Base-by-base conservation (phyloP, 2,113 vertebrate species). In the Perca schrenkii region DNA sequence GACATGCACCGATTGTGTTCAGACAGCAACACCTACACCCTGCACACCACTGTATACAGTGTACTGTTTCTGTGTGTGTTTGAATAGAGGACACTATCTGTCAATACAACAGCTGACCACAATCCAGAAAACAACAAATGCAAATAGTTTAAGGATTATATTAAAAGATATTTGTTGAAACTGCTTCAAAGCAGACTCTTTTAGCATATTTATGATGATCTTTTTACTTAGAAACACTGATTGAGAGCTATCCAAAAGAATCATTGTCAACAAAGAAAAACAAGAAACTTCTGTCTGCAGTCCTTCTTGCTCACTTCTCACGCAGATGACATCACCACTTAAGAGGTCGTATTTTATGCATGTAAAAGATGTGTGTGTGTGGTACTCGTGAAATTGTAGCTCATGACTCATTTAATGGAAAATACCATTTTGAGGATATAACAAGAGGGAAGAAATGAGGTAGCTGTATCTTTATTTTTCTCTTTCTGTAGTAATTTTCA, bases 1-100 rank as follows among this genome's bases (percentile, higher is more conserved):
- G 69, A 86, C 75, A 71, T 22, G 77, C 61, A 80, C 67, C 84
- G 80, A 87, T 82, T 86, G 75, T 66, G 82, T 75, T 82, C 65
- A 87, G 74, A 79, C 82, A 80, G 76, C 58, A 86, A 64, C 82
- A 76, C 70, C 25, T 80, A 43, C 57, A 79, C 21, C 25, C 31
- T 19, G 4, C 21, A 40, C 31, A 71, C 54, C 15, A 21, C 72
- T 77, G 67, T 80, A 63, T 69, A 40, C 40, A 40, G 40, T 40
- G 54, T 40, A 80, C 71, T 82, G 61, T 71, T 25, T 36, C 17
- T 52, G 61, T 49, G 69, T 36, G 65, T 47, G 47, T 70, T 47
- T 86, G 60, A 82, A 65, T 43, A 14, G 70, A 63, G 28, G 54
- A 68, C 60, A 61, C 19, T 22, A 53, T 84, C 58, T 65, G 56